Base-by-base conservation (phyloP, 1,140 invertebrate species). In the Colletes gigas region DNA sequence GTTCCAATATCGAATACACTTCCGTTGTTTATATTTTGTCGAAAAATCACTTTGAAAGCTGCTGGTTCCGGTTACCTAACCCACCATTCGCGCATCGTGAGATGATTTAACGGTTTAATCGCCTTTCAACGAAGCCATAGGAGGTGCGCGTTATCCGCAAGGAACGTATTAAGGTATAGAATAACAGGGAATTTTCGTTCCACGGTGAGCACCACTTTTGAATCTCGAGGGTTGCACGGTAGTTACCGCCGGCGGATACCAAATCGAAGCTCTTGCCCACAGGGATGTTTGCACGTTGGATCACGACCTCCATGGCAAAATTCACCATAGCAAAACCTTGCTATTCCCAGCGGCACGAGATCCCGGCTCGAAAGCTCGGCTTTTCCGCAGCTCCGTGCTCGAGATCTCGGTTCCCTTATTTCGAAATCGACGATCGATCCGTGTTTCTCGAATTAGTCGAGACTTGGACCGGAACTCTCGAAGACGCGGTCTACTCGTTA, bases 261-360 rank as follows among this genome's bases (percentile, higher is more conserved):
- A 69, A 83, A 86, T 88, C 87, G 87, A 86, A 88, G 82, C 82
- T 71, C 78, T 65, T 88, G 84, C 84, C 86, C 84, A 82, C 81
- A 81, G 86, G 84, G 84, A 84, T 88, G 87, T 88, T 88, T 88
- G 87, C 86, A 78, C 82, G 81, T 80, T 86, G 86, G 87, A 88
- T 88, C 87, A 88, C 86, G 83, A 82, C 79, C 86, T 82, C 84
- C 86, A 88, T 88, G 70, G 84, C 79, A 81, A 88, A 88, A 88
- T 86, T 88, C 78, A 70, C 76, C 86, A 77, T 86, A 63, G 74
- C 76, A 78, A 78, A 82, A 88, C 67, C 67, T 57, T 47, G 67
- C 78, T 75, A 85, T 84, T 85, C 83, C 83, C 83, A 81, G 12
- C 30, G 83, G 83, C 57, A 50, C 55, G 55, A 41, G 67, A 41